Conservation (phyloP, 92 coral and sea anemone species). For the Phenganax marumi region DNA sequence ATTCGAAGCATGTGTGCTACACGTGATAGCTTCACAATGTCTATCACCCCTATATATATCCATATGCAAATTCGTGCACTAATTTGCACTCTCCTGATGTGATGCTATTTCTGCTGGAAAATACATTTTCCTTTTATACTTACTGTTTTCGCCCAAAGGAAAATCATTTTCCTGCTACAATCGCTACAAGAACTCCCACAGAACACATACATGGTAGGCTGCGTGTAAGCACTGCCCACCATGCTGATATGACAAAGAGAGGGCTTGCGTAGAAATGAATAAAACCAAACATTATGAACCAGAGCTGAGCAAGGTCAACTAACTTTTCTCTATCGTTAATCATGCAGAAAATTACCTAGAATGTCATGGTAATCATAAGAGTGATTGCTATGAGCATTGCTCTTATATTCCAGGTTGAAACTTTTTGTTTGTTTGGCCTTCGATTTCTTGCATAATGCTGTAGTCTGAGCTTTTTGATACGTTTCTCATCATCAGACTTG, state of each 20-base stretch:
- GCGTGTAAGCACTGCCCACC: conserved; percentile 6
- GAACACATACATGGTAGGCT: not conserved
- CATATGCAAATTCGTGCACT: not conserved
- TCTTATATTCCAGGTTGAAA: not conserved
- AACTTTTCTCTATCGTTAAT: not conserved
- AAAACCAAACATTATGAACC: not conserved
- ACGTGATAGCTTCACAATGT: not conserved
- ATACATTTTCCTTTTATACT: not conserved
- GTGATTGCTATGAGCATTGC: not conserved
- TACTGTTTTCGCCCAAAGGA: not conserved
- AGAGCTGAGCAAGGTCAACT: too few species aligned
- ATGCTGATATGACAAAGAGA: not conserved
- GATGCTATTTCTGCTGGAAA: not conserved
- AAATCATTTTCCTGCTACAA: not conserved
- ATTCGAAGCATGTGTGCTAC: not conserved
- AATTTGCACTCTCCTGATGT: not conserved
- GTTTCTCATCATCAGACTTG: conserved; percentile 43
- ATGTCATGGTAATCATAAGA: not conserved
- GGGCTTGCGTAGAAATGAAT: not conserved
- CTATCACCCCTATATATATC: not conserved
- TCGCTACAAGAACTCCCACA: not conserved
- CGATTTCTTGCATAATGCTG: not conserved
- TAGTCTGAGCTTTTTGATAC: not conserved
- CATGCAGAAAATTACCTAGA: not conserved
- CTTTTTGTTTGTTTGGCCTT: not conserved